Evolutionary conservation across 2,888 invertebrate genomes (phyloP), one percentile per base, ranked within the genome.

Genomic region (Blera fallax): DNA sequence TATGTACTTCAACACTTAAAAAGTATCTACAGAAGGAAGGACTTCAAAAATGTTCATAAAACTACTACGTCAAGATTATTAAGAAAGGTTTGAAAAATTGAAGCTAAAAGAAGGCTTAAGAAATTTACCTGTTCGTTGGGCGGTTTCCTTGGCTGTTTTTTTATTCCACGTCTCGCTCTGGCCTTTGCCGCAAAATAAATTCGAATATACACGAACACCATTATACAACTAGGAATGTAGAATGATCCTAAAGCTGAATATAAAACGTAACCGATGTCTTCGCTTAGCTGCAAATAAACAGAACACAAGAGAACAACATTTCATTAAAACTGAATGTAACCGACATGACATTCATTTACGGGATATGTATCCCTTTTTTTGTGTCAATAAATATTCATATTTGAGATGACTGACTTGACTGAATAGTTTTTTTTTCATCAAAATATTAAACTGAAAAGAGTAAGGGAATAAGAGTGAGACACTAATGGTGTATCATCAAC

Each of bases 181-280:
- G 97, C 97, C 92, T 98, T 97, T 64, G 99, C 98, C 45, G 98
- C 98, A 93, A 95, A 97, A 94, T 98, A 99, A 93, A 99, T 99
- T 93, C 98, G 95, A 93, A 98, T 98, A 94, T 99, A 99, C 87
- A 99, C 99, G 93, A 99, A 98, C 91, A 99, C 98, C 99, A 99
- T 99, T 92, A 99, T 98, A 92, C 98, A 97, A 91, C 98, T 98
- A 87, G 99, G 99, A 92, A 99, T 98, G 95, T 98, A 99, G 94
- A 99, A 99, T 90, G 99, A 99, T 89, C 99, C 99, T 90, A 98
- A 94, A 18, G 99, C 98, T 18, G 99, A 99, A 93, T 99, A 99
- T 81, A 99, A 94, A 91, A 99, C 99, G 94, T 99, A 99, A 87
- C 99, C 98, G 90, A 98, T 95, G 93, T 99, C 98, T 91, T 97